phyloP scores from a whole-genome alignment of 2,797 vertebrate species.

The Peromyscus eremicus region DNA sequence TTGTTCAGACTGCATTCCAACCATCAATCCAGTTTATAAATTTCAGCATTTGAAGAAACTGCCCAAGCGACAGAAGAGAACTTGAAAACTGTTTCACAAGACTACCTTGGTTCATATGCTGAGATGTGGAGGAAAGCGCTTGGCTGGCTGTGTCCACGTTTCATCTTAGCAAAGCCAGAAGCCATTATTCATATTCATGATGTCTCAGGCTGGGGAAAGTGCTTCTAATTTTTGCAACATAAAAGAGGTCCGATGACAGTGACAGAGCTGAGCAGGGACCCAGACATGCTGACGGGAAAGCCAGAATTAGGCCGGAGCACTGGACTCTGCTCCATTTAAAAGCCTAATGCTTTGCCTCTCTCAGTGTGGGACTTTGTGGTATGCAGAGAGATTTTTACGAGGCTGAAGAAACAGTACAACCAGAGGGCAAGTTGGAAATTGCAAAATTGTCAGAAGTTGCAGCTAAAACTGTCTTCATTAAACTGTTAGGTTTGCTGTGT shows the following conservation, averaged over 20 bases:
- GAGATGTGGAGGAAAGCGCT: slow-evolving; percentile 62
- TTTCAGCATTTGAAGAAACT: slow-evolving; percentile 54
- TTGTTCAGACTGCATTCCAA: slow-evolving; percentile 42
- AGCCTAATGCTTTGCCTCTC: slow-evolving; percentile 22
- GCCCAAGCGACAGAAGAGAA: neutral
- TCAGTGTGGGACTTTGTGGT: neutral
- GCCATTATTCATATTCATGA: slow-evolving; percentile 61
- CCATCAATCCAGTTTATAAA: slow-evolving; percentile 11
- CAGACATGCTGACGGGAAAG: slow-evolving; percentile 37
- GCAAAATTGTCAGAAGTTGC: slow-evolving; percentile 41
- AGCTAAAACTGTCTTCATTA: slow-evolving; percentile 30
- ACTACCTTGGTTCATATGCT: slow-evolving; percentile 35
- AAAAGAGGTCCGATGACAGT: slow-evolving; percentile 54
- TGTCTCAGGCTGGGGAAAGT: slow-evolving; percentile 64
- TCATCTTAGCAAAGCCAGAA: slow-evolving; percentile 59
- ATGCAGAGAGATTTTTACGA: slow-evolving; percentile 50
- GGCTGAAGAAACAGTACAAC: slow-evolving; percentile 46
- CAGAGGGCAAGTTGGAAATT: slow-evolving; percentile 45
- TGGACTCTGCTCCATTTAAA: slow-evolving; percentile 25
- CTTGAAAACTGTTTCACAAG: slow-evolving; percentile 32
- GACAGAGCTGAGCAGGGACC: slow-evolving; percentile 47
- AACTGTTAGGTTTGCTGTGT: slow-evolving; percentile 30
- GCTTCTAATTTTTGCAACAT: slow-evolving; percentile 67
- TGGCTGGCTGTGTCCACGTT: slow-evolving; percentile 52
- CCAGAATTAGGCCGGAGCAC: neutral